These are phyloP conservation scores for Mesopsocus fuscifrons DNA, from an alignment of 2,888 invertebrate species.

Conservation along the genomic window DNA sequence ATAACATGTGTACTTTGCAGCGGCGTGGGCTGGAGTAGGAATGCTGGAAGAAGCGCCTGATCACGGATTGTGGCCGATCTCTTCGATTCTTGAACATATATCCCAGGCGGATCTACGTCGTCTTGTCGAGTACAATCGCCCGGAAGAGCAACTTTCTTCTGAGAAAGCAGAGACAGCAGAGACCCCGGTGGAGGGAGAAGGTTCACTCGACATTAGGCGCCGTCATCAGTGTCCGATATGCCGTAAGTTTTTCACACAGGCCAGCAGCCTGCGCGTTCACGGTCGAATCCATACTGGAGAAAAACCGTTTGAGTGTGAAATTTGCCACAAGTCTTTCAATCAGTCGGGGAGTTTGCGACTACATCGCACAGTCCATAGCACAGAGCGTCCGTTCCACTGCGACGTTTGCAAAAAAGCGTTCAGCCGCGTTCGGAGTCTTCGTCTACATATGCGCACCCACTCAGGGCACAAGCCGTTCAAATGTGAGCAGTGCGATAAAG, in stretches of 20 bases:
- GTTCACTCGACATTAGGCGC: neutral
- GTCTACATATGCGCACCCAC: neutral
- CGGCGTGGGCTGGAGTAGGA: neutral
- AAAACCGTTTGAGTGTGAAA: neutral
- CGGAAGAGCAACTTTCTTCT: neutral
- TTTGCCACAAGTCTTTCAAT: neutral
- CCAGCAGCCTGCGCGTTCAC: neutral
- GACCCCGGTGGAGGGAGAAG: neutral
- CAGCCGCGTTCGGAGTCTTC: neutral
- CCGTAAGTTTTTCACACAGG: neutral
- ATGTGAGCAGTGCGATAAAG: neutral
- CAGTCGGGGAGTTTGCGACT: neutral
- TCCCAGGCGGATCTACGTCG: neutral
- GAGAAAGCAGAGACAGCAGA: neutral
- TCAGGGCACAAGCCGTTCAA: neutral
- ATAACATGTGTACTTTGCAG: too few species aligned
- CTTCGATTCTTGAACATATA: neutral
- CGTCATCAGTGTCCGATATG: neutral
- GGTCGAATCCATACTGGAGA: neutral
- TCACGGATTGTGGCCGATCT: neutral
- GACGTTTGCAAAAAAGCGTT: neutral
- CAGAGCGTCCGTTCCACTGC: neutral
- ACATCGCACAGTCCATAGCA: neutral
- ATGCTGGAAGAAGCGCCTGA: neutral
- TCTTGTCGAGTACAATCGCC: neutral